Evolutionary conservation across 2,888 invertebrate species (phyloP).

Genomic region (Acanthococcus lagerstroemiae): DNA sequence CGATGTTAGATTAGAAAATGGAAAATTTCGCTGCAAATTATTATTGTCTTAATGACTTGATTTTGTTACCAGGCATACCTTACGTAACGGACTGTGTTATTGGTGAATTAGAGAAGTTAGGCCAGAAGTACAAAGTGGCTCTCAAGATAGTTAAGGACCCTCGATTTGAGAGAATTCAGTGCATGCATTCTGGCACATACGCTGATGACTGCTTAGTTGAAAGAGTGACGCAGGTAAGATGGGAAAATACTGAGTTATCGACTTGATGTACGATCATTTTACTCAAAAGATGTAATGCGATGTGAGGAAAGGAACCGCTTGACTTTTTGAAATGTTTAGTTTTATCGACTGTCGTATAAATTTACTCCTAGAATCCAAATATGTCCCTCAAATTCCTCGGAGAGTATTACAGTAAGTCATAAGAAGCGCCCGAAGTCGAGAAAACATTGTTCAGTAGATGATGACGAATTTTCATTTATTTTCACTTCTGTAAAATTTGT

Average conservation of each 20-base stretch:
- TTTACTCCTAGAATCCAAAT: neutral
- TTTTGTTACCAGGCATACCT: slow-evolving; percentile 71
- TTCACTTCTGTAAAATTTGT: neutral
- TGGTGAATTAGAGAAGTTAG: slow-evolving; percentile 94
- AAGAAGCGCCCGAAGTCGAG: neutral
- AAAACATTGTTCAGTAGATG: neutral
- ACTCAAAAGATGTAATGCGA: neutral
- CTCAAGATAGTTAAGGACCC: slow-evolving; percentile 90
- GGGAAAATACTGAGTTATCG: neutral
- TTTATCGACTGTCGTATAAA: neutral
- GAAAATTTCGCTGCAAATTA: too few species aligned
- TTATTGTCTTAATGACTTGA: too few species aligned
- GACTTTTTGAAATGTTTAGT: neutral
- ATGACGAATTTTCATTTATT: too few species aligned
- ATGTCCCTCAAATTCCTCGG: neutral
- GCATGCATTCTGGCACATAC: slow-evolving; percentile 95
- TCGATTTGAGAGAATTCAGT: slow-evolving; percentile 82
- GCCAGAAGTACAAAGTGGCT: slow-evolving; percentile 88
- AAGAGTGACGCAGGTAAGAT: slow-evolving; percentile 66
- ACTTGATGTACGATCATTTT: neutral
- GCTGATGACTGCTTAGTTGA: slow-evolving; percentile 98
- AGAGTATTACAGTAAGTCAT: neutral
- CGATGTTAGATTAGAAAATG: too few species aligned
- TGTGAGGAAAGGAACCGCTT: neutral
- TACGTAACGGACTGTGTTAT: slow-evolving; percentile 97